These are phyloP conservation scores for Volucella inanis DNA, from an alignment of 2,888 invertebrate genomes.

Conservation along the genomic window DNA sequence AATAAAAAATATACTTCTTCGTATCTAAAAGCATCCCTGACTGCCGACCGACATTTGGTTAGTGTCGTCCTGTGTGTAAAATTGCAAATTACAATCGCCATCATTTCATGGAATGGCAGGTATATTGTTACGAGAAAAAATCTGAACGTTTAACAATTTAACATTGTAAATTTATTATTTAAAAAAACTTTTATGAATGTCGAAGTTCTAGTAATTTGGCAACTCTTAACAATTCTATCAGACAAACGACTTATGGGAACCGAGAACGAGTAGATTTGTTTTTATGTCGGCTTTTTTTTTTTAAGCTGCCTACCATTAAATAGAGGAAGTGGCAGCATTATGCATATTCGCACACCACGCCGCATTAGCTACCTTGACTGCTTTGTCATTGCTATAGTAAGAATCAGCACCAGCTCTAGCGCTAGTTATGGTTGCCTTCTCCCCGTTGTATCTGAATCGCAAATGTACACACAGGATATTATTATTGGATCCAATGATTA, in stretches of 20 bases:
- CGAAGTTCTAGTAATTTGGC: slow-evolving; percentile 7
- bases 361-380: slow-evolving; percentile 45
- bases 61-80: too few species aligned
- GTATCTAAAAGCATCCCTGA: too few species aligned
- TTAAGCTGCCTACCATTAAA: slow-evolving; percentile 29
- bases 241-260: slow-evolving; percentile 4
- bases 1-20: too few species aligned
- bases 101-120: too few species aligned
- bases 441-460: slow-evolving; percentile 29
- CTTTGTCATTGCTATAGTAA: not conserved
- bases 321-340: slow-evolving; percentile 67
- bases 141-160: too few species aligned
- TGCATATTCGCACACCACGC: slow-evolving; percentile 54
- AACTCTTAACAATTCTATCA: slow-evolving; percentile 23
- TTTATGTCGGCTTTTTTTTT: slow-evolving; percentile 3
- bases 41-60: too few species aligned
- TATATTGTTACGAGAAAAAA: too few species aligned
- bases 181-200: too few species aligned
- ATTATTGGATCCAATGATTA: slow-evolving; percentile 60
- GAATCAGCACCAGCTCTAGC: not conserved
- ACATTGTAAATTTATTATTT: too few species aligned
- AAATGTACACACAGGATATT: slow-evolving; percentile 56
- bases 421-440: slow-evolving; percentile 21
- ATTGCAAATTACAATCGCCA: too few species aligned
- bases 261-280: slow-evolving; percentile 32